Evolutionary conservation across 2,113 vertebrate species (phyloP).

Genomic region (Bos javanicus): DNA sequence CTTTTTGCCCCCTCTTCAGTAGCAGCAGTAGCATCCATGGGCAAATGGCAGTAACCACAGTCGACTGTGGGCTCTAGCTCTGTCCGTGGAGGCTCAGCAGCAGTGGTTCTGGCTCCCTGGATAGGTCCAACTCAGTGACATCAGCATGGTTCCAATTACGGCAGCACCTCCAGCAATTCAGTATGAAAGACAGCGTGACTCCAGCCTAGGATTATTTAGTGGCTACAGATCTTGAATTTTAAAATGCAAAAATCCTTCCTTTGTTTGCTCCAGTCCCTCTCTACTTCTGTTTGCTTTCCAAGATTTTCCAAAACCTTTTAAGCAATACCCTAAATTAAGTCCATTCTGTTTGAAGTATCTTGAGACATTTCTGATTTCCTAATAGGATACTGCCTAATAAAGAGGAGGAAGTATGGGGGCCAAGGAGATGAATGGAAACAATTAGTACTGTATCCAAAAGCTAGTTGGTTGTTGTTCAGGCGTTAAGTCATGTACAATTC

Average conservation of each 20-base stretch:
- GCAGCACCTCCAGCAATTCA: neutral
- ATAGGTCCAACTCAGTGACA: neutral
- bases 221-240: neutral
- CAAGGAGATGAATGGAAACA: neutral
- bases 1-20: neutral
- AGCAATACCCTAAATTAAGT: neutral
- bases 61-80: neutral
- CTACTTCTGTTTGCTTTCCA: neutral
- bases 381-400: neutral
- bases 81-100: neutral
- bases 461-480: neutral
- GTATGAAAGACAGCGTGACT: neutral
- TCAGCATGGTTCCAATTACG: neutral
- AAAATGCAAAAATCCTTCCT: neutral
- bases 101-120: neutral
- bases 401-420: neutral
- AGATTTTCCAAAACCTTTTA: neutral
- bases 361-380: neutral
- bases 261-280: neutral
- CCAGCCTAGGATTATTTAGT: neutral
- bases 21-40: neutral
- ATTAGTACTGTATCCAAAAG: neutral
- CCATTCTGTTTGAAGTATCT: neutral
- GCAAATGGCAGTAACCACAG: neutral
- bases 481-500: neutral